These are phyloP conservation scores for Peromyscus melanophrys DNA, from an alignment of 2,797 vertebrate genomes.

Conservation along the genomic window DNA sequence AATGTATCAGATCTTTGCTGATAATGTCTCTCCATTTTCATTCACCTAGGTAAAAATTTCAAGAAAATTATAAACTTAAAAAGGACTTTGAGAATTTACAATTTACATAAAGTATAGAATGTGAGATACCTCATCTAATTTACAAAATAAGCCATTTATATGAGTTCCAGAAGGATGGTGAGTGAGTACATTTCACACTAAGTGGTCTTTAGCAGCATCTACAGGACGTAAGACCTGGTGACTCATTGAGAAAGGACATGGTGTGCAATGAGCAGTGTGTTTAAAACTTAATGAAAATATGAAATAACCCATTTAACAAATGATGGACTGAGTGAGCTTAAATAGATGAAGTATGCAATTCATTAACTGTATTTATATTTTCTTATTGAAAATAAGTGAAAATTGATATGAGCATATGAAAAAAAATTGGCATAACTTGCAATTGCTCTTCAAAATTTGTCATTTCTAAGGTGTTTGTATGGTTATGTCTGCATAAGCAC, in stretches of 20 bases:
- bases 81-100: not conserved
- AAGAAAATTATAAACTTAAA: not conserved
- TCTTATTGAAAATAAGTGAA: not conserved
- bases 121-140: not conserved
- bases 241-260: not conserved
- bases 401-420: too few relatives aligned
- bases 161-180: not conserved
- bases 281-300: too few relatives aligned
- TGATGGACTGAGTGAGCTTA: not conserved
- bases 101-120: not conserved
- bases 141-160: not conserved
- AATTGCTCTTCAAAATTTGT: not conserved
- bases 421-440: not conserved
- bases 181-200: not conserved
- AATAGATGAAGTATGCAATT: not conserved
- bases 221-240: not conserved
- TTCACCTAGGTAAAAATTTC: not conserved
- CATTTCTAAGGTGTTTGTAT: not conserved
- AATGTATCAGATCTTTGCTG: not conserved
- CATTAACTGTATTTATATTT: not conserved
- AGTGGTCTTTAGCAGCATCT: not conserved
- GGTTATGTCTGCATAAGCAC: not conserved
- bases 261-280: not conserved
- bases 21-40: not conserved
- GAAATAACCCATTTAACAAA: too few relatives aligned